Base-by-base conservation (phyloP, 2,113 vertebrate species). In the Eclectus roratus region DNA sequence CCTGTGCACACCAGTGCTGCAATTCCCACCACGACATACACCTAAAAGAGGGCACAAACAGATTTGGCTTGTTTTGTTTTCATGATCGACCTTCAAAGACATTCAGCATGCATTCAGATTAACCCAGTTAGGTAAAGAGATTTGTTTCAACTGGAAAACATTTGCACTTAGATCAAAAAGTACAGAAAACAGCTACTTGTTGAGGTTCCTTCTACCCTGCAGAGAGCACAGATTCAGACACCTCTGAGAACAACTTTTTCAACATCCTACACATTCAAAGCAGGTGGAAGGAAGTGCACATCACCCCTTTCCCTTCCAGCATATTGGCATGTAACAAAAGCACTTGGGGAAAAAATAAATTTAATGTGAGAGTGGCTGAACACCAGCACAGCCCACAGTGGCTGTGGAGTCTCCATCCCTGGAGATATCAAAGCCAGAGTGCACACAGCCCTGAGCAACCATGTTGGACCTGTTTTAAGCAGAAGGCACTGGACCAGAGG, bases 1-100 rank as follows among this genome's bases (percentile, higher is more conserved):
- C 99, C 99, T 44, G 98, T 99, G 96, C 99, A 99, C 50, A 99
- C 99, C 47, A 99, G 97, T 70, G 98, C 99, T 7, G 99, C 99
- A 78, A 99, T 99, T 78, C 99, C 99, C 93, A 99, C 99, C 77
- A 99, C 99, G 92, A 99, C 99, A 31, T 99, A 99, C 44, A 99
- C 99, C 99, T 99, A 53, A 56, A 70, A 91, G 43, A 88, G 16
- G 50, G 89, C 41, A 68, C 31, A 64, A 80, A 31, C 13, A 79
- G 28, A 77, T 31, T 17, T 84, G 46, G 43, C 28, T 80, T 66
- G 35, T 44, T 77, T 94, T 65, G 50, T 7, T 66, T 69, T 47
- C 12, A 25, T 61, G 11, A 82, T 43, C 23, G 17, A 18, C n/a
- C 33, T 92, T 93, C 77, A 68, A 80, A 87, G 29, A 87, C 6